Base-by-base conservation (phyloP, 2,113 vertebrate genomes). In the Oriolus oriolus region DNA sequence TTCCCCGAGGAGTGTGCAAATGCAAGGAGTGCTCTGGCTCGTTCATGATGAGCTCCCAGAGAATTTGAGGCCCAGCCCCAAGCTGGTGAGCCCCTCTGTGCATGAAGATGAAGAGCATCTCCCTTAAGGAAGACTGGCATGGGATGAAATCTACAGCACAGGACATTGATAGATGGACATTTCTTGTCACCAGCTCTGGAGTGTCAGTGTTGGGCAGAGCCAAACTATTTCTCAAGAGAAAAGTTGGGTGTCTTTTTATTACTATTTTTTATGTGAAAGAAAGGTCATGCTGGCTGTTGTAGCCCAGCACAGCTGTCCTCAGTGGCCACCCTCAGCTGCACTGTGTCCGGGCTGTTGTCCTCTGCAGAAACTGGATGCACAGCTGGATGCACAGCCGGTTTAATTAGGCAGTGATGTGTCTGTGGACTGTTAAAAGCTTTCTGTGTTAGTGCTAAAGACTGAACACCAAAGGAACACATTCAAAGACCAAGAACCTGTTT, bases 361-460 rank as follows among this genome's bases (percentile, higher is more conserved):
- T 2, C 0, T 26, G 44, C 1, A 1, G 82, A 35, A 52, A 21
- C 28, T 19, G 69, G 31, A 23, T 4, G 15, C 7, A 1, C 5
- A 11, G 53, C 12, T 39, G 27, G n/a, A 39, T 41, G 20, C 47
- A 41, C 45, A 23, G 63, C 30, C 37, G n/a, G n/a, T n/a, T n/a
- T n/a, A n/a, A n/a, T n/a, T n/a, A n/a, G 79, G 49, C 47, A 76
- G 7, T 41, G 47, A 30, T 83, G 24, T 83, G 17, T 27, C 7
- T 37, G 11, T 21, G 23, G 71, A 39, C 57, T 63, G 16, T 6
- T 19, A 13, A 33, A 39, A 44, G 39, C 13, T 31, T 37, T 50
- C 68, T 9, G 1, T 11, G 5, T 21, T 57, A 13, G 11, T 81
- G 21, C 35, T 33, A 2, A 44, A 41, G 57, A 12, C 49, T 47